phyloP scores from a whole-genome alignment of 2,797 vertebrate species.

The Phylloscopus collybita region DNA sequence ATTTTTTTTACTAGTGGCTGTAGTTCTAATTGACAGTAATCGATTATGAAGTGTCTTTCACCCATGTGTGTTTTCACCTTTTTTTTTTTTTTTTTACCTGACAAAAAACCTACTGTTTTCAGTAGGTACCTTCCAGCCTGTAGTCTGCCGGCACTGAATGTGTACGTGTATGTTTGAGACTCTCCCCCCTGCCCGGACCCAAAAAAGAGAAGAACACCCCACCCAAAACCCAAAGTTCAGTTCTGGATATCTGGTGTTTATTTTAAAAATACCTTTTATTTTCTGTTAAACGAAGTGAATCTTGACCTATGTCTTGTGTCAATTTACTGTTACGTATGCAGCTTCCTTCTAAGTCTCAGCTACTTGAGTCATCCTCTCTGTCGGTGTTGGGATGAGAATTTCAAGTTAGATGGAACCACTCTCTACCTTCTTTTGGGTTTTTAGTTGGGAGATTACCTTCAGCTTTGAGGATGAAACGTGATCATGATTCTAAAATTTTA shows the following conservation, averaged over 20 bases:
- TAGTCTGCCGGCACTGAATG: not conserved
- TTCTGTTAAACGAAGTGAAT: not conserved
- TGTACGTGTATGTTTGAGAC: not conserved
- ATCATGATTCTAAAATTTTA: not conserved
- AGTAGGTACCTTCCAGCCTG: accelerated
- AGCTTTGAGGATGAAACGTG: not conserved
- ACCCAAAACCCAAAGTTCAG: accelerated
- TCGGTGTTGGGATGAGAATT: not conserved
- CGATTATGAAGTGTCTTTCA: not conserved
- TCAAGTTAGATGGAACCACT: not conserved
- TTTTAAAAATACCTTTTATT: not conserved
- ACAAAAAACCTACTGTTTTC: too few relatives aligned
- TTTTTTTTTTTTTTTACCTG: not conserved
- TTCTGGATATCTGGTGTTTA: not conserved
- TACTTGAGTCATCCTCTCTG: accelerated
- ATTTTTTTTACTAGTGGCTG: not conserved
- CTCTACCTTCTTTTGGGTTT: not conserved
- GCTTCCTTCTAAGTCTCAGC: not conserved
- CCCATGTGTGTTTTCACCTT: accelerated
- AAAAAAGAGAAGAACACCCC: not conserved
- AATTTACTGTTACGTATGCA: not conserved
- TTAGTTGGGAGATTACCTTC: not conserved
- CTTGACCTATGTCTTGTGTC: accelerated
- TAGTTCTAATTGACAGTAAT: not conserved
- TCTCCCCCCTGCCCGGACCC: accelerated